Conservation (phyloP, 2,113 vertebrate genomes). For the Barbus barbus region DNA sequence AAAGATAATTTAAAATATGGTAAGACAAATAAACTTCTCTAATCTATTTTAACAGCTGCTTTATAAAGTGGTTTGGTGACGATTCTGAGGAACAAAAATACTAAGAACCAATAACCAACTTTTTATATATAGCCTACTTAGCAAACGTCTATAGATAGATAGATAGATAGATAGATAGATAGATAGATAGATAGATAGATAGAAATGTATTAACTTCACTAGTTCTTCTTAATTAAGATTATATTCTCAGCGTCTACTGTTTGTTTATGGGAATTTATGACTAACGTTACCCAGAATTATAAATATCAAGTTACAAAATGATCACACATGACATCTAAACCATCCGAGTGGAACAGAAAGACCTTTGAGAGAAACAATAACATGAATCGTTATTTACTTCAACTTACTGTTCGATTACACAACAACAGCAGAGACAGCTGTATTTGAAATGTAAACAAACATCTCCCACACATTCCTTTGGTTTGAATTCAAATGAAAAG, state of each 20-base stretch:
- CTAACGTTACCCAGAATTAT: background rate
- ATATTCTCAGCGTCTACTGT: background rate
- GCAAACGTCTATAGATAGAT: background rate
- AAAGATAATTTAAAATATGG: background rate
- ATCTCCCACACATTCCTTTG: background rate
- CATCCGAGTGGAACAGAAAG: background rate
- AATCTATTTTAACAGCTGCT: background rate
- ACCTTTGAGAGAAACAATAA: background rate
- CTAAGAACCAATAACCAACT: background rate
- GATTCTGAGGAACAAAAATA: background rate
- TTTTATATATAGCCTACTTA: background rate
- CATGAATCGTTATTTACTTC: background rate
- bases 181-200: no score
- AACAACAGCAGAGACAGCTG: background rate
- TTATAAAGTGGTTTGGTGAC: background rate
- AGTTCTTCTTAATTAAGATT: background rate
- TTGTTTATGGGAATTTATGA: background rate
- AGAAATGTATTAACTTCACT: background rate
- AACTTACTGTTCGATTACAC: background rate
- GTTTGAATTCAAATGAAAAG: background rate
- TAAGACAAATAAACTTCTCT: background rate
- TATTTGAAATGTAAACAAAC: constrained; percentile 6
- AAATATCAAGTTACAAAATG: background rate
- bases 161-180: no score
- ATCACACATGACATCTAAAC: background rate